Conservation (phyloP, 1,140 invertebrate species). For the Triops longicaudatus region DNA sequence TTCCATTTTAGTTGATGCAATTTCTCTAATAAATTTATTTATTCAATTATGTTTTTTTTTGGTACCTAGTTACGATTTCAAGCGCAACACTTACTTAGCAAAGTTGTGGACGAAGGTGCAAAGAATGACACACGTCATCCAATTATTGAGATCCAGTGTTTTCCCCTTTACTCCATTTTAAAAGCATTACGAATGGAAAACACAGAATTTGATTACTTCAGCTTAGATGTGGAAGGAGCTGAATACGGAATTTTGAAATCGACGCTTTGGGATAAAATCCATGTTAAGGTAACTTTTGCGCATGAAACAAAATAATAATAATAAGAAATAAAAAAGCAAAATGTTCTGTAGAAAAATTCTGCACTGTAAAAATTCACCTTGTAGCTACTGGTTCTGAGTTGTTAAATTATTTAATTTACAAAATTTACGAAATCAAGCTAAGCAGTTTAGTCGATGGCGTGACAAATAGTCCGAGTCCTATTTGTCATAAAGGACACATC, state of each 20-base stretch:
- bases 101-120: not conserved
- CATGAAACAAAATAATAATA: no score
- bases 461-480: no score
- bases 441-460: no score
- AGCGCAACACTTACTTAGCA: not conserved
- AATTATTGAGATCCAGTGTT: constrained; percentile 36
- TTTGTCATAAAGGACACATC: no score
- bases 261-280: constrained; percentile 33
- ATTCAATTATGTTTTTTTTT: not conserved
- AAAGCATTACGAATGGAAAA: constrained; percentile 42
- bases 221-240: constrained; percentile 39
- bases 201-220: constrained; percentile 39
- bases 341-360: no score
- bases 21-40: not conserved
- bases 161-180: constrained; percentile 38
- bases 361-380: no score
- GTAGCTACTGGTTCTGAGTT: no score
- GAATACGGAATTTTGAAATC: constrained; percentile 37
- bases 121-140: not conserved
- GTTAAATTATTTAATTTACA: no score
- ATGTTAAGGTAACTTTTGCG: constrained; percentile 27
- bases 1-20: not conserved
- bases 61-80: not conserved
- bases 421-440: no score
- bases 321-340: no score